A percentile compares a stretch with the other conserved stretches of the same genome.
Conservation (phyloP, 1,140 invertebrate genomes). For the Macrobrachium rosenbergii region DNA sequence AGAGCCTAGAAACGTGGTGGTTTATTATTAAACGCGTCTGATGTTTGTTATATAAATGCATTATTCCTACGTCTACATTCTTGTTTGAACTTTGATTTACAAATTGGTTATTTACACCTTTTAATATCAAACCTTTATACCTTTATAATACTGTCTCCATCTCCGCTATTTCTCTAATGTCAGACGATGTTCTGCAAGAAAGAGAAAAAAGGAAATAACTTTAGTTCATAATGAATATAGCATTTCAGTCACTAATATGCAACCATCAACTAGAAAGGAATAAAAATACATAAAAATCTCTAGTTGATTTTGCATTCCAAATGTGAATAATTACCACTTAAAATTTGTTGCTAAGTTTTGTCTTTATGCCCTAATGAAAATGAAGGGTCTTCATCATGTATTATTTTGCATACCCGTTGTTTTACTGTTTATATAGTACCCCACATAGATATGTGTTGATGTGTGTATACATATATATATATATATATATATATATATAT, state of each 20-base stretch:
- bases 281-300: too few relatives aligned
- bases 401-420: too few relatives aligned
- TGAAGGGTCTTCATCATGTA: too few relatives aligned
- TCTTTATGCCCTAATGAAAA: too few relatives aligned
- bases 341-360: too few relatives aligned
- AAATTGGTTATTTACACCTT: conserved; percentile 10
- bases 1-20: too few relatives aligned
- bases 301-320: too few relatives aligned
- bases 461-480: neutral
- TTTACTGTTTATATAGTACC: too few relatives aligned
- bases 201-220: conserved; percentile 9
- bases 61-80: neutral
- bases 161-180: conserved; percentile 55
- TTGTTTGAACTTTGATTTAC: conserved; percentile 22
- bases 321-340: too few relatives aligned
- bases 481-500: too few relatives aligned
- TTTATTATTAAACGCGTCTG: too few relatives aligned
- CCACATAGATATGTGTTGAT: neutral
- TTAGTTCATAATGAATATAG: neutral
- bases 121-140: conserved; percentile 35
- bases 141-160: conserved; percentile 59
- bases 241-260: neutral
- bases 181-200: conserved; percentile 43
- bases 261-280: neutral
- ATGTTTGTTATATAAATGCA: neutral